Conservation (phyloP, 1,140 invertebrate genomes). For the Aphelenchoides besseyi region DNA sequence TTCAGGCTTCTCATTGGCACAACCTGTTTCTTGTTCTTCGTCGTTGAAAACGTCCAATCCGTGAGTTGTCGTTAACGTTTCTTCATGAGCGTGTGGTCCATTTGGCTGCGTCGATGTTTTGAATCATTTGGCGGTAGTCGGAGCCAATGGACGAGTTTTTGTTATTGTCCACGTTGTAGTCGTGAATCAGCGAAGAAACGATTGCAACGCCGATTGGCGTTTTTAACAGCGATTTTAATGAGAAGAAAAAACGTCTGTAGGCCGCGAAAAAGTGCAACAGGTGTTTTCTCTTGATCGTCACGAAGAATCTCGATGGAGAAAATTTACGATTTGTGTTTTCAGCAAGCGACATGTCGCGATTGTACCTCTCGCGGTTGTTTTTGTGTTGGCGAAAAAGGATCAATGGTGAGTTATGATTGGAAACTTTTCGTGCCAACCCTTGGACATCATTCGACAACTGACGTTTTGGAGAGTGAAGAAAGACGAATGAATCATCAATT, state of each 20-base stretch:
- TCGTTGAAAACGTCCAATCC: background rate
- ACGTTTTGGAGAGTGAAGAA: too few species aligned
- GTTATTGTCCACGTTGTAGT: too few species aligned
- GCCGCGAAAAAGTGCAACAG: background rate
- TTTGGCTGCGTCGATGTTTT: background rate
- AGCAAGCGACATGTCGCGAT: constrained; percentile 60
- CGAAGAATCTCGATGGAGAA: background rate
- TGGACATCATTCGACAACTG: background rate
- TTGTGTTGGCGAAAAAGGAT: constrained; percentile 61
- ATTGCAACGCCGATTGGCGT: too few species aligned
- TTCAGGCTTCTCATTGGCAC: background rate
- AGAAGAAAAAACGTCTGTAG: background rate
- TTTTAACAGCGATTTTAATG: too few species aligned
- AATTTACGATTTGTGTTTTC: constrained; percentile 32
- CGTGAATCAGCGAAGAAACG: too few species aligned
- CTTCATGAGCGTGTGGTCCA: background rate
- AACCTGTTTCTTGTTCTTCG: background rate
- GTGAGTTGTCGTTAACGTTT: background rate
- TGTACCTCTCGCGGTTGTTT: constrained; percentile 61
- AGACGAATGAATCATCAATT: too few species aligned
- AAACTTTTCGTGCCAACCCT: background rate
- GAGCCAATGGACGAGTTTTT: too few species aligned
- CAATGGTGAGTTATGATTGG: constrained; percentile 57
- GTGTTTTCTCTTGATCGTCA: background rate
- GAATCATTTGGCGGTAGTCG: background rate